Base-by-base conservation (phyloP, 2,797 vertebrate species). In the Danio tinwini region DNA sequence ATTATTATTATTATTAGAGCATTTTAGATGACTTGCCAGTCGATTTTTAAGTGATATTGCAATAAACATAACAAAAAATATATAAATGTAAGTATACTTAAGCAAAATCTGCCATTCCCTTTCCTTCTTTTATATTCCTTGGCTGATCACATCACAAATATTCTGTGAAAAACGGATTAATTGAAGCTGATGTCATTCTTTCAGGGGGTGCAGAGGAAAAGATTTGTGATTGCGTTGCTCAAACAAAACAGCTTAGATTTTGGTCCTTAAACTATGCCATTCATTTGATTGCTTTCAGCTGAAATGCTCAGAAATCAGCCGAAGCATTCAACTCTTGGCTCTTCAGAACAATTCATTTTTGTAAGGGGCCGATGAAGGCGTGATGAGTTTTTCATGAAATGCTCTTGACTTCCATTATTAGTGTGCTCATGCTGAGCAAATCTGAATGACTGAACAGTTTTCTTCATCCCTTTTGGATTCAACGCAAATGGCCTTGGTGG, bases 381-480 rank as follows among this genome's bases (percentile, higher is more conserved):
- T 67, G 56, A 56, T 55, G 53, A 65, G 64, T 65, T 56, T 69
- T 80, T 76, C 78, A 72, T 70, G 69, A 62, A 53, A 53, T 37
- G 0, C 67, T 59, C 73, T 78, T 71, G 65, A 76, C 71, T 80
- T 62, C 14, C 29, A 76, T 83, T 76, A 76, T 17, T 45, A 78
- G 65, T 49, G 59, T 0, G 5, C 21, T 63, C 72, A 63, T 42
- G 71, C 56, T 44, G 40, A 45, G 74, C 6, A 2, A 13, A 67
- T 45, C 17, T 64, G 62, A 65, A n/a, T 53, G 50, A 64, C 45
- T 50, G 39, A 56, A 76, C 40, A 17, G 19, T 65, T 65, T 52
- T 67, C 40, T 45, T 67, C 56, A 56, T 65, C 50, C 2, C 11
- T 14, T 67, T 40, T 45, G 40, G 45, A 53, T 9, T 42, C 62